Base-by-base conservation (phyloP, 2,113 vertebrate species). In the Sinocyclocheilus maitianheensis region DNA sequence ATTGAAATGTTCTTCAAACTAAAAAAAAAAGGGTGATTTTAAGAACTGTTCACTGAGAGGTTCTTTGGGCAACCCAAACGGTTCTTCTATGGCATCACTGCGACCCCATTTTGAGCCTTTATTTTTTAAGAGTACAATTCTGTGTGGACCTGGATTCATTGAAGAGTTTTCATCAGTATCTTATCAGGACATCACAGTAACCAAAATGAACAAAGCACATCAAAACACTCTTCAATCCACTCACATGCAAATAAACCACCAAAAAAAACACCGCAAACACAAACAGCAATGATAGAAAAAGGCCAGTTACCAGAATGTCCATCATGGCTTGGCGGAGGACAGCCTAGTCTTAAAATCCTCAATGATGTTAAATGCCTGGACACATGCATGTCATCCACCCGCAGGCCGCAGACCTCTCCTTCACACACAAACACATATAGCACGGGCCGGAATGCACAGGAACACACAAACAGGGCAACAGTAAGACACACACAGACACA, bases 331-430 rank as follows among this genome's bases (percentile, higher is more conserved):
- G 92, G 91, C 89, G 87, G 85, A 90, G 81, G 89, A 87, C 91
- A 86, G 91, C 90, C 83, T 92, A 93, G 91, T 91, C 91, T 85
- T 88, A 84, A 79, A 93, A 90, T 93, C 89, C 91, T 94, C 93
- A 91, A 90, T 89, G 93, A 80, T 93, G 93, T 94, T 94, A 95
- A 92, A 91, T 93, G 93, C 91, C 92, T 89, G 91, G 93, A 90
- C 89, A 90, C 93, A 93, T 91, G 93, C 94, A 95, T 95, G 94
- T 93, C 94, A 95, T 94, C 46, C 46, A 93, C 92, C 92, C 65
- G 90, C 91, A 89, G 86, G 91, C 90, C 88, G 90, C 75, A 87
- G 92, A 94, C 93, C 93, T 91, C 91, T 94, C 90, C 94, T 93
- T 91, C 40, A 88, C 77, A 90, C n/a, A 87, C 11, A 90, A 86